Evolutionary conservation across 2,888 invertebrate genomes (phyloP), one percentile per base, ranked within the genome.

Genomic region (Serripes groenlandicus): DNA sequence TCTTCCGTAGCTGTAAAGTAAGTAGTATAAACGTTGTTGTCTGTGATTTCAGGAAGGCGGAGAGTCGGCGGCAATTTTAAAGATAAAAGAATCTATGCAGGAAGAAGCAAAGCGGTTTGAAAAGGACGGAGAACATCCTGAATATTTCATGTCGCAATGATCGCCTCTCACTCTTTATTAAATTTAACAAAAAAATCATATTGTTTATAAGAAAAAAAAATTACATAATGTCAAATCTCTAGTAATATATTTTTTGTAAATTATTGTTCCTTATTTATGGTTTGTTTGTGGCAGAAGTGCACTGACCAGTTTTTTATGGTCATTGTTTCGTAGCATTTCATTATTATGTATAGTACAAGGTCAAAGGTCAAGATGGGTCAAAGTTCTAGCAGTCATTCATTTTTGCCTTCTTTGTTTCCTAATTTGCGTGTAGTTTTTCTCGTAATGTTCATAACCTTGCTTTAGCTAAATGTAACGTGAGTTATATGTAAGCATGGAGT

Each of bases 11-110:
- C 52, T 54, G 56, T 66, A 75, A 76, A 35, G 79, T 73, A 74
- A 30, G 70, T 75, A 66, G 79, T 80, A 76, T 76, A 79, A 79
- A 76, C 70, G 71, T 73, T 82, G 86, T 84, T 88, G 80, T 84
- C 83, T 88, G 83, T 81, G 83, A 81, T 88, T 93, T 89, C 93
- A 94, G 94, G 93, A 94, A 85, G 94, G 98, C 96, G 99, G 97
- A 95, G 99, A 99, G 96, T 98, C 98, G 94, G 99, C 99, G 95
- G 99, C 99, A 96, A 99, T 99, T 96, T 96, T 99, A 96, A 99
- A 99, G 97, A 99, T 99, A 95, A 99, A 99, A 96, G 99, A 99
- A 96, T 98, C 98, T 96, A 99, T 99, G 98, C 99, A 99, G 96
- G 99, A 99, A 96, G 99, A 99, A 96, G 99, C 99, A 95, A 99